These are phyloP conservation scores for Microtus pennsylvanicus DNA, from an alignment of 2,113 vertebrate species.

Conservation along the genomic window DNA sequence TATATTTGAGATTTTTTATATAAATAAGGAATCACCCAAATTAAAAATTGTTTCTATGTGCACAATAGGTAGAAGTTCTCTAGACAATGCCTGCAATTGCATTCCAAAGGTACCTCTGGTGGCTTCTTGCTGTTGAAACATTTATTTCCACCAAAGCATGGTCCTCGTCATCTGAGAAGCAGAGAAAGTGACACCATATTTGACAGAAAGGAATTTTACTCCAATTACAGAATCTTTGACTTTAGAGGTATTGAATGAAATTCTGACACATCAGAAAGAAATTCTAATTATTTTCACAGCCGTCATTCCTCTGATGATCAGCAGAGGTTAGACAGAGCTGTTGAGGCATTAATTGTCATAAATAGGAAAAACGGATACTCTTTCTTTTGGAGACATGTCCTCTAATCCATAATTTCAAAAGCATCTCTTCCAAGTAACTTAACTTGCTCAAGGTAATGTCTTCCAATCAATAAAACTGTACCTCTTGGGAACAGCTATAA, in stretches of 20 bases:
- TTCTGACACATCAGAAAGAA: neutral
- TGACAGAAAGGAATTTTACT: neutral
- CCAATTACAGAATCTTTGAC: neutral
- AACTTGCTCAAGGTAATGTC: neutral
- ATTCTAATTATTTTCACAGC: neutral
- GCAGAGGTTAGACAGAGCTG: neutral
- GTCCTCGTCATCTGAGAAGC: neutral
- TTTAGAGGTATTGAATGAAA: neutral
- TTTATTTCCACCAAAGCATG: neutral
- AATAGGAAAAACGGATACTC: neutral
- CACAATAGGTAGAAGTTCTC: neutral
- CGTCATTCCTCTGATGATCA: neutral
- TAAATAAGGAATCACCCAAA: neutral
- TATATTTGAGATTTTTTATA: neutral
- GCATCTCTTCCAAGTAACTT: neutral
- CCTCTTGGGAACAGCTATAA: neutral
- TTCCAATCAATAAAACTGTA: neutral
- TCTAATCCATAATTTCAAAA: neutral
- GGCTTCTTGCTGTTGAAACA: neutral
- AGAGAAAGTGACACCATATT: neutral
- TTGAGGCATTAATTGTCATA: neutral
- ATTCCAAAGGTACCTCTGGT: neutral
- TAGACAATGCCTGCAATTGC: neutral
- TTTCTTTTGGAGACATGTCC: neutral
- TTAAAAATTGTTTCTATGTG: no score